Evolutionary conservation across 2,113 vertebrate genomes (phyloP).

Genomic region (Himantopus leucocephalus): DNA sequence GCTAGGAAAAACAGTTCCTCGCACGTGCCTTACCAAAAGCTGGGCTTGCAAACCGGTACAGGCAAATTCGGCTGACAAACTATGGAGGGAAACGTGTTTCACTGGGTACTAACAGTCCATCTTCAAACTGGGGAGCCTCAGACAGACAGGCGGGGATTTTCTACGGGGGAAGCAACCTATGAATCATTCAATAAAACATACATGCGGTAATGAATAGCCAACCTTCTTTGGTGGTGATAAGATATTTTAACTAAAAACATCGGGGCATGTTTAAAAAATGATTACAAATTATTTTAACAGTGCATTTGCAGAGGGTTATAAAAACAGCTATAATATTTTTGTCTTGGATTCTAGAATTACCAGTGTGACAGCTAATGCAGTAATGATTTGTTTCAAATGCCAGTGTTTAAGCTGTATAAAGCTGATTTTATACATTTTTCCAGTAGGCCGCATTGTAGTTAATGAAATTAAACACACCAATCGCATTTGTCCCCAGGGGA

Average conservation of each 20-base stretch:
- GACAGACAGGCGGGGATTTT: not conserved
- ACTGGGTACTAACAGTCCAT: not conserved
- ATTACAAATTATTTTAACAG: conserved; percentile 82
- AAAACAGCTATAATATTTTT: conserved; percentile 82
- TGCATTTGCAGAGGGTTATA: conserved; percentile 78
- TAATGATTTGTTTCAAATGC: conserved; percentile 90
- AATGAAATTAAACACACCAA: conserved; percentile 98
- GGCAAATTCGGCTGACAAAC: not conserved
- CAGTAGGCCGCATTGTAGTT: conserved; percentile 89
- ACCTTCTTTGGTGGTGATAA: conserved; percentile 51
- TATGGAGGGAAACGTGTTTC: fast-evolving
- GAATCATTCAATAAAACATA: not conserved
- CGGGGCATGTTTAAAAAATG: conserved; percentile 69
- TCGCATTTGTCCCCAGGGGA: conserved; percentile 84
- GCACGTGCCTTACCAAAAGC: not conserved
- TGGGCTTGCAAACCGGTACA: fast-evolving
- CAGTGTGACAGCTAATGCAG: conserved; percentile 81
- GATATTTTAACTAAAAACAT: conserved; percentile 67
- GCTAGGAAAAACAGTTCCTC: fast-evolving
- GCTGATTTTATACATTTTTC: conserved; percentile 92
- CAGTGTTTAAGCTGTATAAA: conserved; percentile 86
- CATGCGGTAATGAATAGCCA: not conserved
- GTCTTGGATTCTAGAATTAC: conserved; percentile 80
- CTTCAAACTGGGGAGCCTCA: not conserved
- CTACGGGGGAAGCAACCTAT: not conserved